Base-by-base conservation (phyloP, 1,140 invertebrate species). In the Latrodectus geometricus region DNA sequence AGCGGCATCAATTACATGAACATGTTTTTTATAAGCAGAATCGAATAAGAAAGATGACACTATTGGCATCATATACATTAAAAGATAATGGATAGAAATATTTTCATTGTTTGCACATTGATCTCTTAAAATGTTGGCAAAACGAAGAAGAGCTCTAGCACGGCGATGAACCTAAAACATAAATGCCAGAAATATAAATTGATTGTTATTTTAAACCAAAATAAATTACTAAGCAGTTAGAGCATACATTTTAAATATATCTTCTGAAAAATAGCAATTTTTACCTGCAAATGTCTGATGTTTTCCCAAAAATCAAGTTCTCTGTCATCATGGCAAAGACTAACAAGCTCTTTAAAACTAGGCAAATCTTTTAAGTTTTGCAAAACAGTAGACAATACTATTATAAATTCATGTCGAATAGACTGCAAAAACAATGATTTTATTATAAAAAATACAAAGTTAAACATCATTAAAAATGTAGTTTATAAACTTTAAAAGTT, bases 281-380 rank as follows among this genome's bases (percentile, higher is more conserved):
- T 74, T 82, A 89, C 89, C 91, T 93, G 93, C 74, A 93, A 92
- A 92, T 99, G 97, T 56, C 94, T 93, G 88, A 97, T 95, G 90
- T 98, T 99, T 89, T 97, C 96, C 90, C 98, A 99, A 92, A 99
- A 98, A 91, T 99, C 97, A 0, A 96, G 94, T 90, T 99, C 97
- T 0, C 92, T 90, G 90, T 99, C 96, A 56, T 92, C 91, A 89
- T 94, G 93, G 0, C 93, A 92, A 4, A 98, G 91, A 20, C 92
- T 90, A 2, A 93, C 91, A 50, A 98, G 92, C 91, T 98, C 96
- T n/a, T 93, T 92, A 9, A 97, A 90, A 11, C 95, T 91, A 50
- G 94, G 93, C 92, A 97, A 93, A 15, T 77, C 15, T 21, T 87
- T 80, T 74, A 89, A 90, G 50, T 69, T 61, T 52, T 90, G 89